Base-by-base conservation (phyloP, 2,113 vertebrate species). In the Ophthalmolycus amberensis region DNA sequence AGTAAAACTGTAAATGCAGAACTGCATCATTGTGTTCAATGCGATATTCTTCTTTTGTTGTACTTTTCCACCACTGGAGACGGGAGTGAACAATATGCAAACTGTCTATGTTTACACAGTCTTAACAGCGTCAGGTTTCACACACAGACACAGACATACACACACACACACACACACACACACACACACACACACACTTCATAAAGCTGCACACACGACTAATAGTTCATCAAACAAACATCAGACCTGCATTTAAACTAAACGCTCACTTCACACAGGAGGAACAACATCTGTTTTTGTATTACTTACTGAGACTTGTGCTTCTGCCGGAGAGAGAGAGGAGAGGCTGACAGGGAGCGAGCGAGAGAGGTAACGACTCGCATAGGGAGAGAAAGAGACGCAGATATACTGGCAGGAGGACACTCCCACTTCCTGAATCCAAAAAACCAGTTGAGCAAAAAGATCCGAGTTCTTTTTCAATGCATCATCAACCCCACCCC, bases 401-500 rank as follows among this genome's bases (percentile, higher is more conserved):
- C 18, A 59, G 72, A 18, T 37, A 29, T 15, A 11, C 3, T n/a
- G 79, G 8, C 29, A 38, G 25, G 12, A 44, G 27, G 64, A 1
- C 70, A 34, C 62, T 63, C 73, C 82, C 75, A 68, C 81, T 9
- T 0, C 9, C 50, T 46, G 38, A 71, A 58, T 59, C 44, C 68
- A 37, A 0, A 1, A 48, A 79, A 79, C 77, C 46, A 29, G 68
- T 11, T 14, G 20, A 12, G 16, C 48, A 25, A 4, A 14, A 46
- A 15, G 5, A 71, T 9, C 48, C 1, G n/a, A 58, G 81, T 85
- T 87, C 72, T 44, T 81, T 48, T 2, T 63, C n/a, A 66, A 73
- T 75, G 77, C 74, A 78, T 76, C 84, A 83, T 4, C 60, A 71
- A 32, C 85, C 73, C 67, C 78, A 34, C 89, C 88, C 77, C 16